A percentile compares a stretch with the other conserved stretches of the same genome.
These are phyloP conservation scores for Diphyllodes magnificus DNA, from an alignment of 2,113 vertebrate genomes.

Conservation along the genomic window DNA sequence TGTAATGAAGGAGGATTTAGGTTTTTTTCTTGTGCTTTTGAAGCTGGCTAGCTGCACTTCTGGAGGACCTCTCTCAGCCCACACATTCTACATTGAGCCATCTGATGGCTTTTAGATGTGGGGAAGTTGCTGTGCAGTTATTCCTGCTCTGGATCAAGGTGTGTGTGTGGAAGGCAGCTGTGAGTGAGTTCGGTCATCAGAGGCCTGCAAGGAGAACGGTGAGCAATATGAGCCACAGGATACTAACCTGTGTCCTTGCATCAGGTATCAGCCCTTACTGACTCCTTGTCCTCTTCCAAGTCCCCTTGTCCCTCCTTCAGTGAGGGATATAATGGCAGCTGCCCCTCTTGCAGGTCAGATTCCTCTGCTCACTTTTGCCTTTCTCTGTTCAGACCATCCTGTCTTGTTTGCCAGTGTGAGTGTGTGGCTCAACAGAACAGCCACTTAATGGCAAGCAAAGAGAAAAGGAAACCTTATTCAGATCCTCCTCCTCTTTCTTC, in stretches of 20 bases:
- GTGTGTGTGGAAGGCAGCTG: background rate
- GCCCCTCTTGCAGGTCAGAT: background rate
- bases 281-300: background rate
- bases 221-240: background rate
- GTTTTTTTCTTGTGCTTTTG: conserved; percentile 14
- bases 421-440: background rate
- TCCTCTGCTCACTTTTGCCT: background rate
- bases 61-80: background rate
- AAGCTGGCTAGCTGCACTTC: background rate
- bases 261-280: background rate
- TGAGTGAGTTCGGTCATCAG: background rate
- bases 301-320: background rate
- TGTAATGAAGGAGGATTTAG: conserved; percentile 21
- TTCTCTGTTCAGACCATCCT: background rate
- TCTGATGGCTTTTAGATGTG: background rate
- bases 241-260: background rate
- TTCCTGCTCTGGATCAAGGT: background rate
- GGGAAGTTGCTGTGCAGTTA: background rate
- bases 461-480: background rate
- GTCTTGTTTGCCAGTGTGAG: background rate
- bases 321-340: background rate
- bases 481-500: background rate
- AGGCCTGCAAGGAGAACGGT: background rate
- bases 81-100: background rate
- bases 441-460: background rate